Percentiles rank a stretch among this genome's conserved stretches.
Conservation (phyloP, 1,140 invertebrate genomes). For the Rhopalosiphum maidis region DNA sequence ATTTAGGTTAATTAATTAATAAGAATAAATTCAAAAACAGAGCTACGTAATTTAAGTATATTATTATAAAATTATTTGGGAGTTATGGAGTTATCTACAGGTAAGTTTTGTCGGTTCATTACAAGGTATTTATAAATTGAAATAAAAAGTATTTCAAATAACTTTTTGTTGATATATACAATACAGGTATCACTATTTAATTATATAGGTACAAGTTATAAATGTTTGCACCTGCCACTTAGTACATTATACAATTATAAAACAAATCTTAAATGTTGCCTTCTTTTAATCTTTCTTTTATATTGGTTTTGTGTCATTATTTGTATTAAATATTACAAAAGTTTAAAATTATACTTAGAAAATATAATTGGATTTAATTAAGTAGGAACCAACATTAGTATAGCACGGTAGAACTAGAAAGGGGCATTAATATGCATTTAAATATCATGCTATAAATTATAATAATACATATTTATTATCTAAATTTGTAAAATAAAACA, state of each 20-base stretch:
- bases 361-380: not conserved
- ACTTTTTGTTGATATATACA: not conserved
- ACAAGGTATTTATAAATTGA: not conserved
- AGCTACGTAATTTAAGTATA: not conserved
- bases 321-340: not conserved
- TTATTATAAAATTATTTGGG: not conserved
- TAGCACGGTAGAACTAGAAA: not conserved
- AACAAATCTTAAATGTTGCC: not conserved
- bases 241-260: not conserved
- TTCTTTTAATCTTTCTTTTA: not conserved
- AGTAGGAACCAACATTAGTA: not conserved
- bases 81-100: not conserved
- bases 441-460: not conserved
- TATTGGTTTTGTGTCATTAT: not conserved
- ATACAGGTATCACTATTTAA: not conserved
- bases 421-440: not conserved
- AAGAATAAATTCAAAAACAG: not conserved
- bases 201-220: no score
- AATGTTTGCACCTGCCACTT: no score
- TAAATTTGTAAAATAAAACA: no score
- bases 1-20: not conserved
- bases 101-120: not conserved
- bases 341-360: not conserved
- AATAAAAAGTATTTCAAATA: not conserved
- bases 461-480: no score